phyloP scores from a whole-genome alignment of 2,797 vertebrate species.

The Meriones psammophilus region DNA sequence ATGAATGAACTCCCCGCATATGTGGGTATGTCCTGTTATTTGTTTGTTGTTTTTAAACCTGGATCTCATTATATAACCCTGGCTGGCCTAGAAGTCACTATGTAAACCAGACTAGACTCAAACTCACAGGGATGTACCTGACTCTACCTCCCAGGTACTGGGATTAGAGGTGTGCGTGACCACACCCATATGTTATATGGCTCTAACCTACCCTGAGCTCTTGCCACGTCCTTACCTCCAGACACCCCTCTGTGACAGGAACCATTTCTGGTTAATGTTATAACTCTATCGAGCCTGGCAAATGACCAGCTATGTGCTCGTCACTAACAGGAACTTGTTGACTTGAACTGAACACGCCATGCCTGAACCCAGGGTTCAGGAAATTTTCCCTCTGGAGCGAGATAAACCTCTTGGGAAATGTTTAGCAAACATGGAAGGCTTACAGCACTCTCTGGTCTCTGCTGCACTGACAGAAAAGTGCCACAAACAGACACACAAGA shows the following conservation, averaged over 20 bases:
- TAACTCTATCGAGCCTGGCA: background rate
- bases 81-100: background rate
- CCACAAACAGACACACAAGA: background rate
- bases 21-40: background rate
- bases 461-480: background rate
- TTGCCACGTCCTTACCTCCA: background rate
- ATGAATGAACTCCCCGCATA: background rate
- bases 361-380: slow-evolving; percentile 21
- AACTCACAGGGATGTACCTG: background rate
- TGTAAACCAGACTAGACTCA: background rate
- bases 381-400: background rate
- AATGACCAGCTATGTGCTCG: background rate
- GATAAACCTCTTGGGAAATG: slow-evolving; percentile 12
- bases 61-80: background rate
- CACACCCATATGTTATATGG: background rate
- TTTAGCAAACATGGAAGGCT: slow-evolving; percentile 52
- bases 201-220: background rate
- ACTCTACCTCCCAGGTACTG: background rate
- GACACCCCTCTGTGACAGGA: background rate
- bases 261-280: background rate
- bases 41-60: background rate
- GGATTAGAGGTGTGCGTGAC: background rate
- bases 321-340: background rate
- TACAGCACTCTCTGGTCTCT: background rate
- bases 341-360: background rate